A percentile compares a stretch with the other conserved stretches of the same genome.
These are phyloP conservation scores for Silurus asotus DNA, from an alignment of 2,113 vertebrate species.

Conservation along the genomic window DNA sequence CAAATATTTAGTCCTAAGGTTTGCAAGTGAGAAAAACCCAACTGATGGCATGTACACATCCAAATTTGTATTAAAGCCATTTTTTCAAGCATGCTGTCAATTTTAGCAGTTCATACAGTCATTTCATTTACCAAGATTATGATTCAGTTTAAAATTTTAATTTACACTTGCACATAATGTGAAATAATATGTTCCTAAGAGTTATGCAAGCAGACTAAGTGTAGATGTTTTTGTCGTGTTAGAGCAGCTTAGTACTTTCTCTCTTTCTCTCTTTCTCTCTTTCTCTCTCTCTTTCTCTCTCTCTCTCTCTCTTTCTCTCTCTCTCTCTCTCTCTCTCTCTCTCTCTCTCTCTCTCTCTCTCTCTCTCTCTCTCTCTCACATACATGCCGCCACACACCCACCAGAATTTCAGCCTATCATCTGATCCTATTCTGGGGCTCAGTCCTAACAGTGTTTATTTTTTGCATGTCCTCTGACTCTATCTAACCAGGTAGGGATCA, in stretches of 20 bases:
- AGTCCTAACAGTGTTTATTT: constrained; percentile 26
- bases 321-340: not conserved
- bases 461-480: not conserved
- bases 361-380: not conserved
- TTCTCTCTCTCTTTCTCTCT: no score
- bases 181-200: not conserved
- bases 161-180: not conserved
- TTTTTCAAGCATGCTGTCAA: not conserved
- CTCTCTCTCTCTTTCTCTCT: not conserved
- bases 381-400: not conserved
- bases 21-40: not conserved
- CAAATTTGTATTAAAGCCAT: not conserved
- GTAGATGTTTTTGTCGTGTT: not conserved
- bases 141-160: not conserved
- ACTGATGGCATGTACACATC: not conserved
- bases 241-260: not conserved
- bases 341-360: no score
- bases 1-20: not conserved
- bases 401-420: constrained; percentile 5
- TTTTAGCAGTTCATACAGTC: not conserved
- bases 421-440: constrained; percentile 7
- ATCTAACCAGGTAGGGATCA: constrained; percentile 9
- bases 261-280: not conserved
- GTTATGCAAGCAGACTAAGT: not conserved
- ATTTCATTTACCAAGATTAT: not conserved